These are phyloP conservation scores for Cyrtonyx montezumae DNA, from an alignment of 2,113 vertebrate species.

Conservation along the genomic window DNA sequence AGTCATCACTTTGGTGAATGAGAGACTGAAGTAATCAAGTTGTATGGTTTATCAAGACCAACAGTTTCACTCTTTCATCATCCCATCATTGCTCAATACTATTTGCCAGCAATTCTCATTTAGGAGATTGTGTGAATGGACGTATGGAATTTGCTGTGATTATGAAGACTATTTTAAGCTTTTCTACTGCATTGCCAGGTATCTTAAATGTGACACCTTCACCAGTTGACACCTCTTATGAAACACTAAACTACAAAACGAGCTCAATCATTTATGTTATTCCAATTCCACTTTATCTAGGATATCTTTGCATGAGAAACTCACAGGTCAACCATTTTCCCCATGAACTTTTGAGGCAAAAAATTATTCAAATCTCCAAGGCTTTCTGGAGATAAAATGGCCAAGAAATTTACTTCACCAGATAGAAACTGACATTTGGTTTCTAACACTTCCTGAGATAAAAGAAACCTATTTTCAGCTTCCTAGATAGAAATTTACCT, in stretches of 20 bases:
- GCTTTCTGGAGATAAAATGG: neutral
- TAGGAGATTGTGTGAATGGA: neutral
- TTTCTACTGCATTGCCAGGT: neutral
- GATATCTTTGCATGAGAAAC: neutral
- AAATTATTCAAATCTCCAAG: neutral
- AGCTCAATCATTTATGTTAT: neutral
- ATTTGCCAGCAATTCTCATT: neutral
- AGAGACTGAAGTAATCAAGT: neutral
- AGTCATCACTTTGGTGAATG: neutral
- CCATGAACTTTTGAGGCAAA: neutral
- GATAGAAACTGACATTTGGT: neutral
- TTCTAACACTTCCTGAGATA: neutral
- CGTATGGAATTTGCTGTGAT: neutral
- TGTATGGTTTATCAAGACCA: neutral
- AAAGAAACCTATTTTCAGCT: neutral
- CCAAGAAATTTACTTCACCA: neutral
- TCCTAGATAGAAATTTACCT: rapidly evolving
- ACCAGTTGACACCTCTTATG: neutral
- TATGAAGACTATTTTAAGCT: neutral
- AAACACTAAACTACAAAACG: neutral
- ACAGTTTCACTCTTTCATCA: neutral
- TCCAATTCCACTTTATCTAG: neutral
- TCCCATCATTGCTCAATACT: neutral
- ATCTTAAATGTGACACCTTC: neutral
- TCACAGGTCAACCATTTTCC: neutral